phyloP scores from a whole-genome alignment of 2,888 invertebrate species.

The Plagodis dolabraria region DNA sequence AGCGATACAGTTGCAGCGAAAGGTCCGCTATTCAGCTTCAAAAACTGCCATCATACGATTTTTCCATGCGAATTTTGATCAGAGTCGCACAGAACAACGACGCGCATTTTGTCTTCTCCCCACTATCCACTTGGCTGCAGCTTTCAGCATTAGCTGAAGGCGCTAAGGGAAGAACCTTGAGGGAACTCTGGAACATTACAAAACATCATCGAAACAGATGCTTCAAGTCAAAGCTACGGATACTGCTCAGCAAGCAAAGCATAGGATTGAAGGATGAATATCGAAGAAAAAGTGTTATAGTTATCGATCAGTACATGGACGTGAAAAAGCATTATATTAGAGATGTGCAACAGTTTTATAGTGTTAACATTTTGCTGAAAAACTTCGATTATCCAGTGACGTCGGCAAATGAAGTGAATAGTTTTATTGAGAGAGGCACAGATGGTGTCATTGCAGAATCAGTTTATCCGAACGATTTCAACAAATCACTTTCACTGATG shows the following conservation, averaged over 20 bases:
- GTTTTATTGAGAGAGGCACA: conserved; percentile 45
- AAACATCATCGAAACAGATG: conserved; percentile 53
- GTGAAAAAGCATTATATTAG: conserved; percentile 53
- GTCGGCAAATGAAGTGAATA: conserved; percentile 52
- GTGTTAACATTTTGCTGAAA: conserved; percentile 50
- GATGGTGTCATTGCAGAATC: conserved; percentile 44
- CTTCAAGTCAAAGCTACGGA: conserved; percentile 52
- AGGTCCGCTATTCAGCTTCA: conserved; percentile 47
- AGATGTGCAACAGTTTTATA: conserved; percentile 48
- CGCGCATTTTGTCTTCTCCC: conserved; percentile 68
- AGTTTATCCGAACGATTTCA: conserved; percentile 58
- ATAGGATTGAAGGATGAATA: conserved; percentile 45
- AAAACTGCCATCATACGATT: conserved; percentile 60
- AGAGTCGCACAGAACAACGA: conserved; percentile 55
- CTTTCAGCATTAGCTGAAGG: conserved; percentile 62
- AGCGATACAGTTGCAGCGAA: conserved; percentile 48
- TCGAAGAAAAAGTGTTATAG: conserved; percentile 52
- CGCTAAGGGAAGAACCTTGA: conserved; percentile 50
- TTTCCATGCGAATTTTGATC: conserved; percentile 60
- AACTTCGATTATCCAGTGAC: conserved; percentile 50
- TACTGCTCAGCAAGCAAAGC: conserved; percentile 51
- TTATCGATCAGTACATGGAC: conserved; percentile 53
- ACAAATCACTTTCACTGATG: conserved; percentile 49
- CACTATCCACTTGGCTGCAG: conserved; percentile 67
- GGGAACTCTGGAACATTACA: conserved; percentile 60